These are phyloP conservation scores for Poecile montanus DNA, from an alignment of 2,797 vertebrate genomes.

Conservation along the genomic window DNA sequence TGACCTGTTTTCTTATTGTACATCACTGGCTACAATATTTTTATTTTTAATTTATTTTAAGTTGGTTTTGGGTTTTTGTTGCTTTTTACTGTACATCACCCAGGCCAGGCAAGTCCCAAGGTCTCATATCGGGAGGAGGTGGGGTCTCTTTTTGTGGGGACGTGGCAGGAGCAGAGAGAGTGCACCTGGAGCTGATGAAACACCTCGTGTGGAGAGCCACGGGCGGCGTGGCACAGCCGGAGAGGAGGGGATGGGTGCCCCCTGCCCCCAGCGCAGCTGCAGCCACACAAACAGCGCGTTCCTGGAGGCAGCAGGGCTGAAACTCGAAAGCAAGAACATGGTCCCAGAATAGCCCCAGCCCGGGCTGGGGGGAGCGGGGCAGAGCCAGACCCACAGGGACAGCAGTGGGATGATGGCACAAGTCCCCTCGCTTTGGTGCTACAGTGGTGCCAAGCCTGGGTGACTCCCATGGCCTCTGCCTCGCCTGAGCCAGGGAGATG, in stretches of 20 bases:
- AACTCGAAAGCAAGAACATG: conserved; percentile 46
- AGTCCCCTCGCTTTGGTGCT: accelerated
- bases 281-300: neutral
- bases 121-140: accelerated
- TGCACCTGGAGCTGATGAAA: conserved; percentile 31
- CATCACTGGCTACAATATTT: neutral
- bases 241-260: neutral
- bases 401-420: accelerated
- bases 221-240: neutral
- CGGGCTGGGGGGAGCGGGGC: neutral
- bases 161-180: neutral
- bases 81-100: neutral
- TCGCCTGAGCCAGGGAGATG: neutral
- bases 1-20: neutral
- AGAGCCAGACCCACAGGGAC: neutral
- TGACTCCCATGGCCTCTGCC: neutral
- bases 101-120: neutral
- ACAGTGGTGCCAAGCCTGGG: accelerated
- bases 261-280: neutral
- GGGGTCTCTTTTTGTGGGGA: neutral
- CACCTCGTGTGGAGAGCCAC: accelerated
- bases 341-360: neutral
- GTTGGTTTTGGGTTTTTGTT: too few relatives aligned
- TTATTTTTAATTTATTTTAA: too few relatives aligned
- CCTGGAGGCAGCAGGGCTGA: conserved; percentile 16